A percentile compares a stretch with the other conserved stretches of the same genome.
Evolutionary conservation across 35 echinoderm and acorn worm genomes (phyloP).

Genomic region (Lytechinus variegatus): DNA sequence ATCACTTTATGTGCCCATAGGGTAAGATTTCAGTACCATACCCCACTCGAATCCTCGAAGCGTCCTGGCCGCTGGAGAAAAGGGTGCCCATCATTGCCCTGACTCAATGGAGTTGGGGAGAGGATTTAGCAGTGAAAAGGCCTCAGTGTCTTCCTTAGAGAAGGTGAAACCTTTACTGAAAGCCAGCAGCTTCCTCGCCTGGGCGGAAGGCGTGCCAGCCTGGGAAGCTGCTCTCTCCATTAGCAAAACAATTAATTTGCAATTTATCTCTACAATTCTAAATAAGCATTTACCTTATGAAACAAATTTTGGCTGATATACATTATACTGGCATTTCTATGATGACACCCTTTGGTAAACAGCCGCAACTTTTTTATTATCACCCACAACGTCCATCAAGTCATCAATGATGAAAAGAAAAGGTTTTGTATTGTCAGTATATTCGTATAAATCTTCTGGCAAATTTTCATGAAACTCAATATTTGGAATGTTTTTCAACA

Average conservation of each 20-base stretch:
- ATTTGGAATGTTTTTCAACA: constrained; percentile 31
- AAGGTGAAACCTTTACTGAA: too few relatives aligned
- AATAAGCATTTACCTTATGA: constrained; percentile 67
- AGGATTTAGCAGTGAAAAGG: too few relatives aligned
- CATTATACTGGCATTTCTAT: constrained; percentile 66
- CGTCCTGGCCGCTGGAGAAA: too few relatives aligned
- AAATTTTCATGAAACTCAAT: constrained; percentile 73
- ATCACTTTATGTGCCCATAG: too few relatives aligned
- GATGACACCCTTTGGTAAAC: constrained; percentile 76
- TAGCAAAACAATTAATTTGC: constrained; percentile 63
- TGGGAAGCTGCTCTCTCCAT: too few relatives aligned
- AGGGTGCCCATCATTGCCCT: too few relatives aligned
- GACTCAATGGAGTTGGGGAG: too few relatives aligned
- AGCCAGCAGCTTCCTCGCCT: too few relatives aligned
- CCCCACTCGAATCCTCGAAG: too few relatives aligned
- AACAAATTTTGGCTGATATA: constrained; percentile 72
- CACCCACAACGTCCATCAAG: constrained; percentile 53
- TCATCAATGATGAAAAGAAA: constrained; percentile 76
- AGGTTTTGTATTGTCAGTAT: constrained; percentile 28
- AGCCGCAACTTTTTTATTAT: constrained; percentile 52
- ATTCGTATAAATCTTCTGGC: constrained; percentile 47
- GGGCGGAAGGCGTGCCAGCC: too few relatives aligned
- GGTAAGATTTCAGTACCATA: too few relatives aligned
- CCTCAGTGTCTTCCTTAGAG: too few relatives aligned
- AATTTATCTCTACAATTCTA: constrained; percentile 81